Percentiles rank a stretch among this genome's conserved stretches.
Evolutionary conservation across 2,113 vertebrate genomes (phyloP).

Genomic region (Gobiocypris rarus): DNA sequence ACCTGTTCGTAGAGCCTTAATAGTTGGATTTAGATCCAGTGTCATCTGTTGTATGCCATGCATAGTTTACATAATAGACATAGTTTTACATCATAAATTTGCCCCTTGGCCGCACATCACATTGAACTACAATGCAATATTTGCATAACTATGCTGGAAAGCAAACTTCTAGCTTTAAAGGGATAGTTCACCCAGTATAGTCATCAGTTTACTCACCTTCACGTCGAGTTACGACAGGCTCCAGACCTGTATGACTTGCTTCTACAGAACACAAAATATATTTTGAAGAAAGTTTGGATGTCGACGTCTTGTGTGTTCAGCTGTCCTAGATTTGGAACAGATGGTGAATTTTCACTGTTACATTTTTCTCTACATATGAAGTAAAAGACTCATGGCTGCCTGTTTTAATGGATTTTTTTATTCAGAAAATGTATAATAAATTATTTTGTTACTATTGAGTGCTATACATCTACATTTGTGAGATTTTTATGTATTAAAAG

Average conservation of each 20-base stretch:
- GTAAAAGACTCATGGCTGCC: conserved; percentile 29
- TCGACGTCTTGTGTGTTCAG: too few species aligned
- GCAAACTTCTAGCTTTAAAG: neutral
- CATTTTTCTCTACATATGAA: conserved; percentile 32
- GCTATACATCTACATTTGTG: neutral
- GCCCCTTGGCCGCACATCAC: too few species aligned
- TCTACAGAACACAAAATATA: neutral
- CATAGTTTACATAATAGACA: neutral
- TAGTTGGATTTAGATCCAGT: neutral
- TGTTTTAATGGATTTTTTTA: conserved; percentile 46
- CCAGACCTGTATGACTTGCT: neutral
- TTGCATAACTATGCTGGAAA: neutral
- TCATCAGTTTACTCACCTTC: neutral
- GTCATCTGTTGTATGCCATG: neutral
- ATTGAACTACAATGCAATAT: neutral
- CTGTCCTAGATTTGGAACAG: too few species aligned
- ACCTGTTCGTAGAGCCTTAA: neutral
- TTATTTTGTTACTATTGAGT: neutral
- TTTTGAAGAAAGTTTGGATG: neutral
- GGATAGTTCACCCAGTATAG: neutral
- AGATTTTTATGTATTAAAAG: neutral
- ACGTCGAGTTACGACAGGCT: neutral
- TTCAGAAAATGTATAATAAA: conserved; percentile 49
- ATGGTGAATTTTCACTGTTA: neutral
- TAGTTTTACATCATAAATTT: neutral